phyloP scores from a whole-genome alignment of 2,888 invertebrate species.

The Taphrorychus bicolor region DNA sequence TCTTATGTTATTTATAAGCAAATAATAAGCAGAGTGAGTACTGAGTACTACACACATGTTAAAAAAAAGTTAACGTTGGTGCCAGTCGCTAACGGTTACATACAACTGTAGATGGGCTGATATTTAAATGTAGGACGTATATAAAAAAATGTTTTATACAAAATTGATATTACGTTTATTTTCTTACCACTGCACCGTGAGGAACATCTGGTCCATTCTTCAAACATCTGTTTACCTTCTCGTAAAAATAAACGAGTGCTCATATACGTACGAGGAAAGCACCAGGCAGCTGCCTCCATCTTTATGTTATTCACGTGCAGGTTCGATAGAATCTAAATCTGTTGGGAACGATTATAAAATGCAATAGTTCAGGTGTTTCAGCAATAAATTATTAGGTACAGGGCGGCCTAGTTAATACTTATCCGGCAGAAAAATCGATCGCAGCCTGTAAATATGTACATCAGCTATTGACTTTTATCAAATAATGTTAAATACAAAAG shows the following conservation, averaged over 20 bases:
- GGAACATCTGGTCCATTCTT: constrained; percentile 5
- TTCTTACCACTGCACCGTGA: constrained; percentile 4
- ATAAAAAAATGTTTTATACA: background rate
- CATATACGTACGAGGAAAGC: background rate
- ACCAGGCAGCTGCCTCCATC: background rate
- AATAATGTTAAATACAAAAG: too few species aligned
- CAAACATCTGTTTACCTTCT: constrained; percentile 34
- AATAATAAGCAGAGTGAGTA: too few species aligned
- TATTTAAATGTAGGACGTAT: background rate
- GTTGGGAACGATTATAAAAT: too few species aligned
- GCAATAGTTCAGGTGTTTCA: too few species aligned
- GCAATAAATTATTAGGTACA: too few species aligned
- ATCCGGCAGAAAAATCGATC: too few species aligned
- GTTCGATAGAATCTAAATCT: too few species aligned
- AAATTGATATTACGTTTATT: background rate
- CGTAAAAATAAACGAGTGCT: constrained; percentile 26
- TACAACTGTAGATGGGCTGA: background rate
- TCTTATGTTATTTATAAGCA: background rate
- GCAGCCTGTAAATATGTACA: too few species aligned
- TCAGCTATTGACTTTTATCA: too few species aligned
- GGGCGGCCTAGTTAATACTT: too few species aligned
- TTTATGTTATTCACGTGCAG: too few species aligned
- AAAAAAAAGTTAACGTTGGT: background rate
- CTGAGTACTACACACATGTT: background rate
- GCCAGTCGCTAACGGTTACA: background rate